These are phyloP conservation scores for Drosophila basisetae DNA, from an alignment of 2,888 invertebrate species.

Conservation along the genomic window DNA sequence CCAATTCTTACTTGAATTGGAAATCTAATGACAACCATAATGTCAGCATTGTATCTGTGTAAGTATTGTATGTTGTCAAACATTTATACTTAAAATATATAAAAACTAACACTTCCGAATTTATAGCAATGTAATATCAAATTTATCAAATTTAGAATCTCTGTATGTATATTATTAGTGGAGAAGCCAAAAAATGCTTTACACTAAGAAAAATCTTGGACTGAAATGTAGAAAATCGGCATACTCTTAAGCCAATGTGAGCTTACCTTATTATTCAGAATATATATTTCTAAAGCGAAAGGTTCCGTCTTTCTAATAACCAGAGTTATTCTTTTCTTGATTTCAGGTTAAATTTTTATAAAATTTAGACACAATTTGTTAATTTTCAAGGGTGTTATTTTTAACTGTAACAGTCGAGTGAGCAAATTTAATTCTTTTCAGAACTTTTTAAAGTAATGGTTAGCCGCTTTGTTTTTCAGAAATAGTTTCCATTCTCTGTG, in stretches of 20 bases:
- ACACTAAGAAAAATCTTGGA: not conserved
- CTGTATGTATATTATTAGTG: not conserved
- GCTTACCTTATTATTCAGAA: too few relatives aligned
- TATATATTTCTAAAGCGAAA: too few relatives aligned
- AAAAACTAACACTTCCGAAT: not conserved
- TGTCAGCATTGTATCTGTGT: conserved; percentile 2
- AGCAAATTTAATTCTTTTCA: not conserved
- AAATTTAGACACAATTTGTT: fast-evolving
- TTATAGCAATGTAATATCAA: not conserved
- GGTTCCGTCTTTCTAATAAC: too few relatives aligned
- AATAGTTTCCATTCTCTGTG: not conserved
- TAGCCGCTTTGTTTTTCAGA: not conserved
- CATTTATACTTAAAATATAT: not conserved
- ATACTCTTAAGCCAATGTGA: not conserved
- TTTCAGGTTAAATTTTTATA: not conserved
- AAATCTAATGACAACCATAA: conserved; percentile 3
- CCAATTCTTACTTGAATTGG: conserved; percentile 19
- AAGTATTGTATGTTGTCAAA: conserved; percentile 1
- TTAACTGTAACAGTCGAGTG: too few relatives aligned
- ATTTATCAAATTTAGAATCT: not conserved
- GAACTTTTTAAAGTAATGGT: not conserved
- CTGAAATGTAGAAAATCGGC: not conserved
- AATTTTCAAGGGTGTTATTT: not conserved
- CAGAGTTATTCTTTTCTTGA: not conserved
- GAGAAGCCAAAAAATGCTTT: not conserved